Base-by-base conservation (phyloP, 2,888 invertebrate genomes). In the Phoronis australis region DNA sequence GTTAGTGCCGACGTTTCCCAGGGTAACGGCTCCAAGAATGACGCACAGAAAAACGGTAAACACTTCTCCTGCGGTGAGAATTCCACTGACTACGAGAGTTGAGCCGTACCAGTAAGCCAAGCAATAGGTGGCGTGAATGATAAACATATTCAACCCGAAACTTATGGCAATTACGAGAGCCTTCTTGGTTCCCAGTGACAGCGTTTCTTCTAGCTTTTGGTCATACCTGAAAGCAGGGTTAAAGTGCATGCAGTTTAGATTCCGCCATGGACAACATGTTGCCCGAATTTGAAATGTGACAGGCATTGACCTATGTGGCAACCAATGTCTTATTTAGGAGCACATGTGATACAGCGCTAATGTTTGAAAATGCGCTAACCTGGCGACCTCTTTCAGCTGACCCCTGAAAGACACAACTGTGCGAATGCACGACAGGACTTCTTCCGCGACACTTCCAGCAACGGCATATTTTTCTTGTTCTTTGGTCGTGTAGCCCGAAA, bases 1-100 rank as follows among this genome's bases (percentile, higher is more conserved):
- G 52, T 87, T 85, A 0, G 91, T 90, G 1, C 89, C 84, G 0
- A 88, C 86, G 72, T 87, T 85, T n/a, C 90, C 90, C 51, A 92
- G 63, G 0, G 79, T 75, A 50, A 79, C 77, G 5, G 77, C 74
- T 3, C 77, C 78, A 35, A 75, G 69, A 66, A 80, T 72, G 1
- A 79, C 78, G 31, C 76, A 66, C 68, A 79, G 79, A 66, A 79
- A 75, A 21, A 74, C 66, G 15, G 66, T 65, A 4, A 69, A 48
- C 4, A 68, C 66, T 31, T 54, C 55, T 6, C 69, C 68, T 1
- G 65, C 65, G 2, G 62, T 55, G 26, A 66, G 52, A 0, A 47
- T 55, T 0, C 60, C 57, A 2, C 55, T 43, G 22, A 65, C 65
- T 1, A 67, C 63, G 4, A 75, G 62, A 51, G 66, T 66, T 12